Evolutionary conservation across 2,113 vertebrate genomes (phyloP), one percentile per base, ranked within the genome.

Genomic region (Rhinichthys klamathensis): DNA sequence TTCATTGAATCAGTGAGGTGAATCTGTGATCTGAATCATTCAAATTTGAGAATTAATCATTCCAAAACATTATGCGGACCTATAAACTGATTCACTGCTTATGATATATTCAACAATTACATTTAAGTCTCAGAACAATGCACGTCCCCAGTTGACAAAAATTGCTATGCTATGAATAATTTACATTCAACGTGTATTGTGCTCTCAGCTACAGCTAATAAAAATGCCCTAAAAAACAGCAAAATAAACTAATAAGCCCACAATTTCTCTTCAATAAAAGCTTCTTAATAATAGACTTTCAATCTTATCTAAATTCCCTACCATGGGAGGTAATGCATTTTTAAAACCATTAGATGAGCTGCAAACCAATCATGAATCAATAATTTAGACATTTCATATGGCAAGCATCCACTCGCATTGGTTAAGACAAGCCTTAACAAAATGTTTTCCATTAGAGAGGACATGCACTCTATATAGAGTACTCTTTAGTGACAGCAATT

Each of bases 321-420:
- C 4, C 5, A 67, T 30, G 44, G 35, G 51, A 41, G 16, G 67
- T 30, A 69, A 56, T 75, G 58, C 38, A 38, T 82, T 75, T 86
- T 86, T 84, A 73, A 74, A 61, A 27, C 44, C 7, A 16, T 83
- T 54, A 56, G 46, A 80, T 56, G 30, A 87, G 70, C 46, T 69
- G 77, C 67, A 84, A 65, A n/a, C 82, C 41, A 67, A 51, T n/a
- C n/a, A n/a, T 11, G 27, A 63, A 87, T 87, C 56, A 84, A 80
- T 87, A 30, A 87, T 87, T 87, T 41, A 87, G 9, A 11, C 38
- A 54, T 23, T 65, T 82, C n/a, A 27, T 35, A 79, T 58, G 3
- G 27, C 61, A 83, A 79, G 72, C 41, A 58, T 83, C 63, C 51
- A 56, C 63, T 73, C 65, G 32, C 13, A 70, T 72, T 75, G 54